phyloP scores from a whole-genome alignment of 1,140 invertebrate species.

The Anastrepha obliqua region DNA sequence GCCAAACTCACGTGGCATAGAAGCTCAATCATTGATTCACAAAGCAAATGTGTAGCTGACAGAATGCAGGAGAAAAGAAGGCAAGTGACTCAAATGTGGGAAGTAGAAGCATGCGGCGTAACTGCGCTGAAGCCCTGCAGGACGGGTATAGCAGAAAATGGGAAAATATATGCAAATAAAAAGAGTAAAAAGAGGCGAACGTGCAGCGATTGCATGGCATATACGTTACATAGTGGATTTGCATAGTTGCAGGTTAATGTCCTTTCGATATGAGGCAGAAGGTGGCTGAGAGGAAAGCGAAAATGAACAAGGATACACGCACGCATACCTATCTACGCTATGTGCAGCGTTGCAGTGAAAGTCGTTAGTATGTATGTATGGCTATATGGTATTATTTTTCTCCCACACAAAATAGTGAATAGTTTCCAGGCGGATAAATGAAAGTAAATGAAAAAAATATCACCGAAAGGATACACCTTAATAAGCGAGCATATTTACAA shows the following conservation, averaged over 20 bases:
- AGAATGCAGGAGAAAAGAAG: neutral
- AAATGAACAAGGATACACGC: neutral
- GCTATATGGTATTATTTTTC: too few relatives aligned
- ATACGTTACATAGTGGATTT: neutral
- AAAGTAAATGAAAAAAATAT: neutral
- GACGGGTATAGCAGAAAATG: neutral
- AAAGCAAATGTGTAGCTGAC: conserved; percentile 23
- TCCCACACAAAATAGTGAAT: neutral
- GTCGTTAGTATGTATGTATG: too few relatives aligned
- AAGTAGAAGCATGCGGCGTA: neutral
- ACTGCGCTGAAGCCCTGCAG: conserved; percentile 10
- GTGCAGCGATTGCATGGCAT: neutral
- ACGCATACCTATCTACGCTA: neutral
- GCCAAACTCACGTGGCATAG: conserved; percentile 14
- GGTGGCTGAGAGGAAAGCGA: neutral
- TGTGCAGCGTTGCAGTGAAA: too few relatives aligned
- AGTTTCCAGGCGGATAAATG: neutral
- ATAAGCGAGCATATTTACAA: neutral
- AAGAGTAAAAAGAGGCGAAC: neutral
- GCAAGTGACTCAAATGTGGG: neutral
- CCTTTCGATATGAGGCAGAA: neutral
- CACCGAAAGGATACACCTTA: neutral
- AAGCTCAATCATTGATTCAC: conserved; percentile 40
- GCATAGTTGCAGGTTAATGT: conserved; percentile 34
- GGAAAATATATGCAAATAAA: neutral